Base-by-base conservation (phyloP, 2,113 vertebrate genomes). In the Carollia perspicillata region DNA sequence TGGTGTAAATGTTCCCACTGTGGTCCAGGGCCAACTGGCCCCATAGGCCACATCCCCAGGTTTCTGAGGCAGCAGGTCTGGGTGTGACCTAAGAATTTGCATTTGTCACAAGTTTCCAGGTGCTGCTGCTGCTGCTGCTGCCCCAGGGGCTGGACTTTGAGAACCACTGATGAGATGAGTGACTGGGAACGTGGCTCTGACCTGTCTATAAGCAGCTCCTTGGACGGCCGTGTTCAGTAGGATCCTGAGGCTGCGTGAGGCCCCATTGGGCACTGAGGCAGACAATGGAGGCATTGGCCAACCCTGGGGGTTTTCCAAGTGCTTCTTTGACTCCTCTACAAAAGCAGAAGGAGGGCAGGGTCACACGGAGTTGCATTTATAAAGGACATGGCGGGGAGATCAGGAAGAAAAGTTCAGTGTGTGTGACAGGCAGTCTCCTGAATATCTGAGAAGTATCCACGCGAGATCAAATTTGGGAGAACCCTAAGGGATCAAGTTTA, bases 211-310 rank as follows among this genome's bases (percentile, higher is more conserved):
- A 2, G 51, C 3, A 37, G 51, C 49, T 49, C 23, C 63, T 11
- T 0, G 30, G 79, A 92, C 3, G n/a, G 8, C 8, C 11, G n/a
- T 14, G 23, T 63, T 20, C 8, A n/a, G 44, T 14, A 22, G 63
- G 68, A 37, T n/a, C 69, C 74, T 10, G 72, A 85, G 58, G 28
- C 23, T 44, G 17, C 4, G 12, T 13, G 66, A 65, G n/a, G 33
- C 11, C 26, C 58, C 26, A 1, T 28, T 11, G 58, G 58, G 58
- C 58, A 4, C 58, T 4, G 58, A 60, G 28, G 60, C 28, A 1
- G 2, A 5, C 2, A 3, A 5, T 0, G 1, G 37, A 42, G 47
- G 14, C 17, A 1, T 0, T 5, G 53, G 33, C 12, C 8, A 0
- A 8, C 20, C 42, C 5, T 2, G 20, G 17, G 20, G 17, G 23